A percentile compares a stretch with the other conserved stretches of the same genome.
phyloP scores from a whole-genome alignment of 2,113 vertebrate species.

The Scophthalmus maximus region DNA sequence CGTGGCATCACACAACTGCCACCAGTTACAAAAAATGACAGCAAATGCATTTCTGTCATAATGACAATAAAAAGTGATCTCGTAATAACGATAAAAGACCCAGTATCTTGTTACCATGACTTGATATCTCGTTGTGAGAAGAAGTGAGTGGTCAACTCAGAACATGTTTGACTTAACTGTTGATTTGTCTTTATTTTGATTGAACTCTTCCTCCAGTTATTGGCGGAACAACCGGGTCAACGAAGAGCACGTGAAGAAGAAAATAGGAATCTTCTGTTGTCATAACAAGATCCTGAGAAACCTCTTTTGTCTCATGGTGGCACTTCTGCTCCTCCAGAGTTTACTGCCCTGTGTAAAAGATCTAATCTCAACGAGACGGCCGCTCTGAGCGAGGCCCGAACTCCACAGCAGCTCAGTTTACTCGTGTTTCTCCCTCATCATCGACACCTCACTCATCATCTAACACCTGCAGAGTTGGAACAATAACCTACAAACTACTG shows the following conservation, averaged over 20 bases:
- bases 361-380: not conserved
- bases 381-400: constrained; percentile 7
- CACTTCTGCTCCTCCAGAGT: not conserved
- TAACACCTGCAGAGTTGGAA: constrained; percentile 20
- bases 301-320: not conserved
- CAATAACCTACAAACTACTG: constrained; percentile 36
- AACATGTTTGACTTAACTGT: no score
- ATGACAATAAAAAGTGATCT: no score
- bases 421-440: constrained; percentile 4
- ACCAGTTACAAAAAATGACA: constrained; percentile 1
- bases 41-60: no score
- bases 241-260: not conserved
- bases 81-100: not conserved
- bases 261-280: constrained; percentile 6
- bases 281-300: constrained; percentile 23
- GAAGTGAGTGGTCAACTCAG: not conserved
- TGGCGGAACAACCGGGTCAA: not conserved
- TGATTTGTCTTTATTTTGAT: not conserved
- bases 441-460: no score
- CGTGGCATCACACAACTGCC: constrained; percentile 1
- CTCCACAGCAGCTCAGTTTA: constrained; percentile 17
- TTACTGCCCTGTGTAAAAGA: not conserved
- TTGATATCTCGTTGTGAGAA: not conserved
- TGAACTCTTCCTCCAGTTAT: not conserved
- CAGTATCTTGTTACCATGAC: not conserved